These are phyloP conservation scores for Platycercus adscitus DNA, from an alignment of 2,113 vertebrate species.

Conservation along the genomic window DNA sequence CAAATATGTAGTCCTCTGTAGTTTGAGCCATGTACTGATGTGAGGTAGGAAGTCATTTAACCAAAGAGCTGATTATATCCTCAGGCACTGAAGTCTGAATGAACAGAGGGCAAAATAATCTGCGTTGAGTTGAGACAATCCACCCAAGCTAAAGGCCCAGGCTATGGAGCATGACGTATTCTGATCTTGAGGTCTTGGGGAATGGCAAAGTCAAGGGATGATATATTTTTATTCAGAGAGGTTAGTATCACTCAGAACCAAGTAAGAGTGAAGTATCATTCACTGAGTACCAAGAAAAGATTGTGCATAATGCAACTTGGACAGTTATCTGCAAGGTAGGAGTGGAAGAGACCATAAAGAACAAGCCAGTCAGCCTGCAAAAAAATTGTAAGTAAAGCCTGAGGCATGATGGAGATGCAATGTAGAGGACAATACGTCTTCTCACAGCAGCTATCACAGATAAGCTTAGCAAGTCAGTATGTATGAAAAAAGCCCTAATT, in stretches of 20 bases:
- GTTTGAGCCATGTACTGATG: not conserved
- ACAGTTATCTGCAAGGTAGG: not conserved
- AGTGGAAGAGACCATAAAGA: not conserved
- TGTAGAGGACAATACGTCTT: not conserved
- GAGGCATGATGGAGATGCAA: not conserved
- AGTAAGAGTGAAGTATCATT: not conserved
- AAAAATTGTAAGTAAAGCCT: not conserved
- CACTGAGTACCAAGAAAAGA: not conserved
- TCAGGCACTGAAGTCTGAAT: conserved; percentile 27
- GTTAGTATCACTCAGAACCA: not conserved
- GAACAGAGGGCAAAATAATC: conserved; percentile 13
- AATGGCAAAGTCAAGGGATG: not conserved
- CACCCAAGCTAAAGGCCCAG: not conserved
- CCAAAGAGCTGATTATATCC: conserved; percentile 6
- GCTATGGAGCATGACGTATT: accelerated
- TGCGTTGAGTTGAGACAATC: not conserved
- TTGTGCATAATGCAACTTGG: not conserved
- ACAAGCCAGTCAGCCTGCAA: not conserved
- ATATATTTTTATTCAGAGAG: not conserved
- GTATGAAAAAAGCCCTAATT: not conserved
- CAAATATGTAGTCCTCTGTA: not conserved
- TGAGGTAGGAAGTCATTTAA: conserved; percentile 25
- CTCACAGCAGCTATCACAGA: not conserved
- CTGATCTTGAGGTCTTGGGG: not conserved
- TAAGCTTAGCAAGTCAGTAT: not conserved